These are phyloP conservation scores for Brachyalestes nurse DNA, from an alignment of 2,797 vertebrate species.

Conservation along the genomic window DNA sequence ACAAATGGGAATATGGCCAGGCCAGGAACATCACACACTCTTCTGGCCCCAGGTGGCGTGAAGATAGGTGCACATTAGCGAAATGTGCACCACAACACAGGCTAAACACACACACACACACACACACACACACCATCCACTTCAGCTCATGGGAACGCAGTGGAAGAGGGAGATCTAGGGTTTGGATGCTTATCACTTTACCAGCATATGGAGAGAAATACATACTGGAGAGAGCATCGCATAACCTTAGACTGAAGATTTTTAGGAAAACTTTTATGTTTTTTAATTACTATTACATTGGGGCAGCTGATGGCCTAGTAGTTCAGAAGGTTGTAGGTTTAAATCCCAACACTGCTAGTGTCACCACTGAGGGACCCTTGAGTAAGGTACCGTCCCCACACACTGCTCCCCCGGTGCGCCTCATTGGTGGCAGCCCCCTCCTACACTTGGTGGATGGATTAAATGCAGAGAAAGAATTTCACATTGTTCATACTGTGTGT, in stretches of 20 bases:
- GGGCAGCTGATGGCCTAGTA: too few species aligned
- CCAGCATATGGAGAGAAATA: not conserved
- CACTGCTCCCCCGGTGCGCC: too few species aligned
- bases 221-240: not conserved
- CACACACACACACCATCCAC: not conserved
- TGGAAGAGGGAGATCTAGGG: not conserved
- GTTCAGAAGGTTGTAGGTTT: too few species aligned
- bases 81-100: constrained; percentile 40
- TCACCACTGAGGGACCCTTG: too few species aligned
- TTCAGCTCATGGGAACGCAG: constrained; percentile 8
- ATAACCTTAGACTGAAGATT: not conserved
- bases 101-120: constrained; percentile 11
- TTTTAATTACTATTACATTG: too few species aligned
- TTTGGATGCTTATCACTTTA: not conserved
- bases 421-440: too few species aligned
- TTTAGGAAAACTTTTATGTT: too few species aligned
- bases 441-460: too few species aligned
- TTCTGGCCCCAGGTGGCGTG: constrained; percentile 74
- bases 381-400: too few species aligned
- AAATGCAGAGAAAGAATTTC: too few species aligned
- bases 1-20: constrained; percentile 69
- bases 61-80: constrained; percentile 59
- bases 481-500: too few species aligned
- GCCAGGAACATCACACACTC: constrained; percentile 57
- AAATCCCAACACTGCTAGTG: too few species aligned